These are phyloP conservation scores for Caenorhabditis remanei DNA, from an alignment of 1,140 invertebrate genomes.

Conservation along the genomic window DNA sequence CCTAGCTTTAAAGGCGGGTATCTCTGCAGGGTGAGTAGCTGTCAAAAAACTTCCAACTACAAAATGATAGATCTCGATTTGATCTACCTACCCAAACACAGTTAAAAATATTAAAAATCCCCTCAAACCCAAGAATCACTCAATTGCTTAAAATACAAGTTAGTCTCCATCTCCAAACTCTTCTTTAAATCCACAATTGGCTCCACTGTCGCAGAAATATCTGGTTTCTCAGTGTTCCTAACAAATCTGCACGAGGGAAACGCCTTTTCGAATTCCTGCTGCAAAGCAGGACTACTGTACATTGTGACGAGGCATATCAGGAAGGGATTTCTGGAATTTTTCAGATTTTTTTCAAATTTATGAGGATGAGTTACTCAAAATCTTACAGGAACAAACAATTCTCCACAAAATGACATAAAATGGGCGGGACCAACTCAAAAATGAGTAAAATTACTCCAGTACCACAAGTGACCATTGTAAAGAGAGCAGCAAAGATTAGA, in stretches of 20 bases:
- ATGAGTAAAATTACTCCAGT: background rate
- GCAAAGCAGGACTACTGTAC: background rate
- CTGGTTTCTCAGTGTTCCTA: background rate
- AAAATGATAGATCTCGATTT: too few relatives aligned
- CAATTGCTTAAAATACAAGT: background rate
- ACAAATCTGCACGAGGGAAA: background rate
- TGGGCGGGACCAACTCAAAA: background rate
- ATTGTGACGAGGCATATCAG: background rate
- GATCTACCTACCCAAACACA: too few relatives aligned
- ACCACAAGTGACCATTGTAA: background rate
- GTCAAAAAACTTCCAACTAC: too few relatives aligned
- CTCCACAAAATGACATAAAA: conserved; percentile 9
- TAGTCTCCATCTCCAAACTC: background rate
- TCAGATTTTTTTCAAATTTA: background rate
- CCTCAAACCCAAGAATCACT: background rate
- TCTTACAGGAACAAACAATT: background rate
- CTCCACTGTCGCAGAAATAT: background rate
- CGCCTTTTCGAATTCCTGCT: background rate
- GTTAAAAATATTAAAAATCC: too few relatives aligned
- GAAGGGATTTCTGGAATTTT: conserved; percentile 1
- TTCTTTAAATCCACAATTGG: background rate
- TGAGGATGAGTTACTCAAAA: background rate
- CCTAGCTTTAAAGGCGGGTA: too few relatives aligned
- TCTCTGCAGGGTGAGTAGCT: too few relatives aligned
- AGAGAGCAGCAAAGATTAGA: background rate